Evolutionary conservation across 2,113 vertebrate species (phyloP).

Genomic region (Cepphus grylle): DNA sequence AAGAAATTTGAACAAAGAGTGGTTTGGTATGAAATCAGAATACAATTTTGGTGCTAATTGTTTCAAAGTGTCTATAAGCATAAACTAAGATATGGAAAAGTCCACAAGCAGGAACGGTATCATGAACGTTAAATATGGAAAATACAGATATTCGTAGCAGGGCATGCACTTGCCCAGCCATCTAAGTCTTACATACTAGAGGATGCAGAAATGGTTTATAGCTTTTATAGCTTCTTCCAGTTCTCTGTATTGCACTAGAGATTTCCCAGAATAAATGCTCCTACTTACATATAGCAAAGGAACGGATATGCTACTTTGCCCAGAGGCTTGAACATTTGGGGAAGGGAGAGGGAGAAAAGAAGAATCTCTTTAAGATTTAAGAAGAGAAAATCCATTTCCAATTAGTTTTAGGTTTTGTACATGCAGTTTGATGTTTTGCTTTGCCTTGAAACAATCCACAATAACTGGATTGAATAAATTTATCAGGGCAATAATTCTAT

Average conservation of each 20-base stretch:
- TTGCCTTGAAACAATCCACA: not conserved
- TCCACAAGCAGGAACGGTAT: not conserved
- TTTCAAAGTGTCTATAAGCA: not conserved
- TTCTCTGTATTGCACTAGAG: not conserved
- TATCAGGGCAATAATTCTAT: not conserved
- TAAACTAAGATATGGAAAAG: not conserved
- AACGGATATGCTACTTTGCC: not conserved
- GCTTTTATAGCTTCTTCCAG: not conserved
- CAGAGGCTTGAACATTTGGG: not conserved
- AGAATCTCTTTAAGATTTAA: not conserved
- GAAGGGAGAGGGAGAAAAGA: accelerated
- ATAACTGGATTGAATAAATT: not conserved
- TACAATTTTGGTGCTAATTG: not conserved
- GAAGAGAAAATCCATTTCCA: not conserved
- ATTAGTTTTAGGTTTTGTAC: not conserved
- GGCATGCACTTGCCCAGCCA: not conserved
- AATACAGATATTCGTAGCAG: not conserved
- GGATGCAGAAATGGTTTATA: not conserved
- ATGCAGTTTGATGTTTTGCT: not conserved
- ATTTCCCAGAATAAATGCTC: not conserved
- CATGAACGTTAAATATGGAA: not conserved
- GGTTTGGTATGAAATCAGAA: not conserved
- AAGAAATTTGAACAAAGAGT: not conserved
- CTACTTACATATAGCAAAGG: not conserved
- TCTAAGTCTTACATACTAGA: not conserved